phyloP scores from a whole-genome alignment of 2,888 invertebrate genomes.

The Volucella bombylans region DNA sequence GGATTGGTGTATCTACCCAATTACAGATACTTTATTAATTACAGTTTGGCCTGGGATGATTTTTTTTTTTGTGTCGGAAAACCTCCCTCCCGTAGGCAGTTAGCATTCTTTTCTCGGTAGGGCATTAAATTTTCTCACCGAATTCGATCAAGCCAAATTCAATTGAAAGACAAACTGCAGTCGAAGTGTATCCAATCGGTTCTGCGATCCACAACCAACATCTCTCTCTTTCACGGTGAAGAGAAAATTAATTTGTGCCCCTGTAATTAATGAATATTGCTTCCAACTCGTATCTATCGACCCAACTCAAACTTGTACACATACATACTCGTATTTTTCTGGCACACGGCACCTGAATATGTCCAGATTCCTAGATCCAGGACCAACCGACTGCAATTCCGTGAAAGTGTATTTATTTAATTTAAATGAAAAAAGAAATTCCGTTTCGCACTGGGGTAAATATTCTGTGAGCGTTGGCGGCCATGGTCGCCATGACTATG shows the following conservation, averaged over 20 bases:
- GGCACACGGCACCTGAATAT: neutral
- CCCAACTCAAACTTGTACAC: constrained; percentile 11
- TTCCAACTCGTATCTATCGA: constrained; percentile 28
- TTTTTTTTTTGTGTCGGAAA: neutral
- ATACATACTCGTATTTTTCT: constrained; percentile 5
- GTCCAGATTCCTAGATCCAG: no score
- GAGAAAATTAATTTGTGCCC: constrained; percentile 56
- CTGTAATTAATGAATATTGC: constrained; percentile 66
- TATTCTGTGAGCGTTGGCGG: constrained; percentile 10
- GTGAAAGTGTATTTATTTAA: constrained; percentile 36
- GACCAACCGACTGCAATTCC: no score
- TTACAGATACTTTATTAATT: constrained; percentile 60
- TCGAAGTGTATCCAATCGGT: neutral
- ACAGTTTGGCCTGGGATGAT: constrained; percentile 15
- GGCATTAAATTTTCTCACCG: constrained; percentile 59
- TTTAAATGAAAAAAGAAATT: constrained; percentile 52
- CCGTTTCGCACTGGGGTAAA: constrained; percentile 6
- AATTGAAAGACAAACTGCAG: constrained; percentile 54
- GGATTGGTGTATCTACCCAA: constrained; percentile 48
- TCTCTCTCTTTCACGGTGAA: neutral
- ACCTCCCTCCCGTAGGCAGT: neutral
- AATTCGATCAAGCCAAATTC: constrained; percentile 63
- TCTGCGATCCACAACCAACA: neutral
- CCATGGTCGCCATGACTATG: constrained; percentile 1
- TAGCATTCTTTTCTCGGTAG: constrained; percentile 28